Conservation (phyloP, 2,888 invertebrate genomes). For the Synergus japonicus region DNA sequence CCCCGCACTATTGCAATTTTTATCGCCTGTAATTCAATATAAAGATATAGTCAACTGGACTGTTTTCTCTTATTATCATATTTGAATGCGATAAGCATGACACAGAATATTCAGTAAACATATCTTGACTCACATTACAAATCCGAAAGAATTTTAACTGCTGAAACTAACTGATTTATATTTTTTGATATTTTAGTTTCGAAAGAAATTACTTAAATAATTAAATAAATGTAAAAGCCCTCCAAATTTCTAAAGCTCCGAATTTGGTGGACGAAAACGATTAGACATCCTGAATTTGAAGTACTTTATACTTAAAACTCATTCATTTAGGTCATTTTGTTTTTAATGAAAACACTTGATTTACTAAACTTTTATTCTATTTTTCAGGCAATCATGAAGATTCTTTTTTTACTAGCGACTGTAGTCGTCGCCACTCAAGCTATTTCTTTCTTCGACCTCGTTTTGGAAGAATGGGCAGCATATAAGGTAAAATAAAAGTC, state of each 20-base stretch:
- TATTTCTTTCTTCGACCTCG: conserved; percentile 85
- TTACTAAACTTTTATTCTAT: not conserved
- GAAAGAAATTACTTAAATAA: not conserved
- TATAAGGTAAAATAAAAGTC: conserved; percentile 82
- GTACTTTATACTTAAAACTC: too few species aligned
- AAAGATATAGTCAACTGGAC: not conserved
- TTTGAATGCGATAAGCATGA: not conserved
- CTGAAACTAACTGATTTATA: not conserved
- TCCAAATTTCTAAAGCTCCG: too few species aligned
- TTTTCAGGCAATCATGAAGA: conserved; percentile 68
- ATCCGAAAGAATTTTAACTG: not conserved
- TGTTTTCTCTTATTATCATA: not conserved
- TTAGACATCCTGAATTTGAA: too few species aligned
- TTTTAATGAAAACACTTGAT: not conserved
- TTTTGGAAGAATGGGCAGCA: conserved; percentile 87
- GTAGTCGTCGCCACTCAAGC: conserved; percentile 81
- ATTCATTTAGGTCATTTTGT: not conserved
- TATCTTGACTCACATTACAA: not conserved
- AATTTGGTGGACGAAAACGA: too few species aligned
- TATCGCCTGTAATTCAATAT: not conserved
- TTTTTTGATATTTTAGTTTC: not conserved
- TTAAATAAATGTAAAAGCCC: too few species aligned
- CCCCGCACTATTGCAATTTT: not conserved
- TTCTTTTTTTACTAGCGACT: conserved; percentile 76
- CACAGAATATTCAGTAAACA: not conserved